A percentile compares a stretch with the other conserved stretches of the same genome.
These are phyloP conservation scores for Fabriciana adippe DNA, from an alignment of 2,888 invertebrate genomes.

Conservation along the genomic window DNA sequence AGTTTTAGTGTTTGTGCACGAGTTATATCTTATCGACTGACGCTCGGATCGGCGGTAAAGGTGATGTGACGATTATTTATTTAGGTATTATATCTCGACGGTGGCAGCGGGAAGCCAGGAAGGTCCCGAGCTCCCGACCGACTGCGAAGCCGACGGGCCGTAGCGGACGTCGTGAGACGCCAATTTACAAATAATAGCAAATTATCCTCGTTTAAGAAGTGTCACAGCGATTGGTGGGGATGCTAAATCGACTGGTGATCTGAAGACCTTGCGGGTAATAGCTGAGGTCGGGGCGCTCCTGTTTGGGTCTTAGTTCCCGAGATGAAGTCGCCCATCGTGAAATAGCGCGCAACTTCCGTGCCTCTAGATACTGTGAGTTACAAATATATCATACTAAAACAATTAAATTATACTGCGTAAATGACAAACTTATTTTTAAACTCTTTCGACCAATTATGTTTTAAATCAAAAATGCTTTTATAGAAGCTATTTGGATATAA, in stretches of 20 bases:
- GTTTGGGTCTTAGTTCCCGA: slow-evolving; percentile 60
- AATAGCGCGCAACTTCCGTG: slow-evolving; percentile 48
- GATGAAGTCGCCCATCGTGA: slow-evolving; percentile 59
- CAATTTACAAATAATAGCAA: slow-evolving; percentile 82
- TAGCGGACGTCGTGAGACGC: slow-evolving; percentile 73
- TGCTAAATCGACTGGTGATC: slow-evolving; percentile 78
- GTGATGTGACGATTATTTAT: slow-evolving; percentile 66
- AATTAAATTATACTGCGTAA: neutral
- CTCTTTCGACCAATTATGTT: too few relatives aligned
- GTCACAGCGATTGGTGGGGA: slow-evolving; percentile 79
- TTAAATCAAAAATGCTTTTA: too few relatives aligned
- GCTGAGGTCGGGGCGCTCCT: slow-evolving; percentile 65
- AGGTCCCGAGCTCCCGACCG: slow-evolving; percentile 70
- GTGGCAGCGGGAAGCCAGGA: slow-evolving; percentile 64
- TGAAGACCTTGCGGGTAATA: slow-evolving; percentile 78
- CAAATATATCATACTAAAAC: slow-evolving; percentile 6
- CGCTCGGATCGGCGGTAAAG: slow-evolving; percentile 59
- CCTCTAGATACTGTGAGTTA: slow-evolving; percentile 50
- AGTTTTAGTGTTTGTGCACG: slow-evolving; percentile 58
- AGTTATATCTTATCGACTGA: slow-evolving; percentile 77
- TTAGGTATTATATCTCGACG: slow-evolving; percentile 54
- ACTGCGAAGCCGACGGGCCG: slow-evolving; percentile 66
- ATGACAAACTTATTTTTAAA: too few relatives aligned
- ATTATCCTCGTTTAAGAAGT: slow-evolving; percentile 82
- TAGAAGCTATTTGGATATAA: too few relatives aligned